phyloP scores from a whole-genome alignment of 2,888 invertebrate genomes.

The Ornithoptera alexandrae region DNA sequence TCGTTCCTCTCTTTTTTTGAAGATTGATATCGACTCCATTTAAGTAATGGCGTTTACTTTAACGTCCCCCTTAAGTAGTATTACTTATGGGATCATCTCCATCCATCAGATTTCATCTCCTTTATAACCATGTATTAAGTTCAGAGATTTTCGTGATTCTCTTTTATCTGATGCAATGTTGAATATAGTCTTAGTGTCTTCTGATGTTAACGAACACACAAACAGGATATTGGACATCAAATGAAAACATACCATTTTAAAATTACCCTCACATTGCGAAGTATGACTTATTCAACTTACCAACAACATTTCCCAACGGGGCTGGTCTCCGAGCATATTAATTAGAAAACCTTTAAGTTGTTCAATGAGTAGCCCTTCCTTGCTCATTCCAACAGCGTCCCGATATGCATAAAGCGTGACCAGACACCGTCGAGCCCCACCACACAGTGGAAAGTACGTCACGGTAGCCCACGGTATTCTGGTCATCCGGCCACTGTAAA shows the following conservation, averaged over 20 bases:
- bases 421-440: constrained; percentile 22
- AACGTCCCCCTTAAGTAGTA: too few species aligned
- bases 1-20: too few species aligned
- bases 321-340: constrained; percentile 42
- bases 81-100: too few species aligned
- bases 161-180: too few species aligned
- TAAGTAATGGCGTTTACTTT: too few species aligned
- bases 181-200: too few species aligned
- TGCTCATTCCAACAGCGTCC: constrained; percentile 21
- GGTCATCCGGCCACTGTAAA: constrained; percentile 15
- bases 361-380: constrained; percentile 32
- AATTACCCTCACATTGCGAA: constrained; percentile 34
- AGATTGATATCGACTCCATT: too few species aligned
- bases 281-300: constrained; percentile 42
- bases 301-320: constrained; percentile 48
- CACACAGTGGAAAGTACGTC: constrained; percentile 8
- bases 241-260: not conserved
- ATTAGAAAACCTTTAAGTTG: constrained; percentile 34
- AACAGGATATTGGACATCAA: too few species aligned
- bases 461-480: constrained; percentile 15
- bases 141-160: too few species aligned
- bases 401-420: constrained; percentile 27
- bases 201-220: too few species aligned
- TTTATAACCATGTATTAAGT: too few species aligned
- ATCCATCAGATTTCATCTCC: too few species aligned